A percentile compares a stretch with the other conserved stretches of the same genome.
Evolutionary conservation across 2,797 vertebrate genomes (phyloP).

Genomic region (Brachyrhaphis roseni): DNA sequence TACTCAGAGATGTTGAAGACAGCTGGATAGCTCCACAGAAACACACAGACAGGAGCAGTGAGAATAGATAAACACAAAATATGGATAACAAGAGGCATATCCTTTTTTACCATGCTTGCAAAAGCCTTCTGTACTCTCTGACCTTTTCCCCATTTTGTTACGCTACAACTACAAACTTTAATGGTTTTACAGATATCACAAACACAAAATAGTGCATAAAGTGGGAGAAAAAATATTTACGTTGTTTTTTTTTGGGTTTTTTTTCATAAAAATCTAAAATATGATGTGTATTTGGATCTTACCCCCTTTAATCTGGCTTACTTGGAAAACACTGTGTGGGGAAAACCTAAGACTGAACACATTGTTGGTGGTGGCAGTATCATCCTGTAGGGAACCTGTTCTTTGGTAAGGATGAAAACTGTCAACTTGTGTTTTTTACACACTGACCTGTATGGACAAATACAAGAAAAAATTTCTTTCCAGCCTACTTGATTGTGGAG

Average conservation of each 20-base stretch:
- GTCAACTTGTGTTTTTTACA: neutral
- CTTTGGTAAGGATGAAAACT: neutral
- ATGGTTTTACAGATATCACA: neutral
- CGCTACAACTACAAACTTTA: neutral
- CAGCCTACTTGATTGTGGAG: neutral
- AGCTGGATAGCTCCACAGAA: slow-evolving; percentile 41
- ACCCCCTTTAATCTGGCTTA: neutral
- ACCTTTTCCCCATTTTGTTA: neutral
- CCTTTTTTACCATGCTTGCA: neutral
- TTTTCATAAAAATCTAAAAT: neutral
- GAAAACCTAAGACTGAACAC: neutral
- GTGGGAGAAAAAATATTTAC: neutral
- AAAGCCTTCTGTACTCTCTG: neutral
- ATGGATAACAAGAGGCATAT: neutral
- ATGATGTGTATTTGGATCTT: neutral
- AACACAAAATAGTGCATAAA: neutral
- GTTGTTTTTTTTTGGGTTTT: neutral
- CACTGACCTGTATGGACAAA: neutral
- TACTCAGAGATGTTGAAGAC: slow-evolving; percentile 49
- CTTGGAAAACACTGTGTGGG: neutral
- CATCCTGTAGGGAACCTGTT: neutral
- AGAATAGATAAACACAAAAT: slow-evolving; percentile 9
- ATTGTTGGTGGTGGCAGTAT: neutral
- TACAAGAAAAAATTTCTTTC: neutral
- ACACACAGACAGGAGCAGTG: slow-evolving; percentile 7